Base-by-base conservation (phyloP, 1,140 invertebrate species). In the Anthonomus grandis region DNA sequence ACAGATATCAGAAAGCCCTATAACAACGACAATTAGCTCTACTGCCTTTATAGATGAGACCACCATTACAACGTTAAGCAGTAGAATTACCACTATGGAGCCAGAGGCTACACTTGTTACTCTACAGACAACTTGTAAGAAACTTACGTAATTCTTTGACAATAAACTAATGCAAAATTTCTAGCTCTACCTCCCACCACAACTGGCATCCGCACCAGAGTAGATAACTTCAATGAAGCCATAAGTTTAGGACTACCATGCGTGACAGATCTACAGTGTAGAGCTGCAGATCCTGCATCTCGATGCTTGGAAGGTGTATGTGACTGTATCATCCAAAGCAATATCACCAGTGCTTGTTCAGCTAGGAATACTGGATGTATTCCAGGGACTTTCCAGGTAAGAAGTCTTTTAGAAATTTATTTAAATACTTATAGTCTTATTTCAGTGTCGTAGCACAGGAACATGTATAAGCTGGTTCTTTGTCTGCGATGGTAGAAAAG, bases 401-500 rank as follows among this genome's bases (percentile, higher is more conserved):
- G 52, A 41, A 2, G 18, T 13, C 0, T 3, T 42, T 42, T 42
- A 15, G 19, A 13, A 42, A 18, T 17, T n/a, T 42, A 13, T 41
- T 1, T n/a, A 10, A 41, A 1, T 3, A 41, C 8, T 10, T n/a
- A n/a, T n/a, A n/a, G n/a, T 41, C 8, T 15, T 41, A 13, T 64
- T 77, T 52, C 75, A 90, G 81, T 90, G 89, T 65, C 82, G 89
- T 44, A 85, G 83, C 54, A 86, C 86, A 51, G 91, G 91, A 0
- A 78, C 82, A 2, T 97, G 93, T 74, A 93, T 97, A 65, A 89
- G 87, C 63, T 89, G 87, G 82, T 91, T 89, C 74, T 96, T 94
- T 75, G 86, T 93, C 0, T 97, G 95, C 75, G 93, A 97, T 72
- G 91, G 91, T n/a, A 83, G 90, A 59, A 80, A 83, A 48, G 91